phyloP scores from a whole-genome alignment of 2,113 vertebrate species.

The Nesospiza acunhae region DNA sequence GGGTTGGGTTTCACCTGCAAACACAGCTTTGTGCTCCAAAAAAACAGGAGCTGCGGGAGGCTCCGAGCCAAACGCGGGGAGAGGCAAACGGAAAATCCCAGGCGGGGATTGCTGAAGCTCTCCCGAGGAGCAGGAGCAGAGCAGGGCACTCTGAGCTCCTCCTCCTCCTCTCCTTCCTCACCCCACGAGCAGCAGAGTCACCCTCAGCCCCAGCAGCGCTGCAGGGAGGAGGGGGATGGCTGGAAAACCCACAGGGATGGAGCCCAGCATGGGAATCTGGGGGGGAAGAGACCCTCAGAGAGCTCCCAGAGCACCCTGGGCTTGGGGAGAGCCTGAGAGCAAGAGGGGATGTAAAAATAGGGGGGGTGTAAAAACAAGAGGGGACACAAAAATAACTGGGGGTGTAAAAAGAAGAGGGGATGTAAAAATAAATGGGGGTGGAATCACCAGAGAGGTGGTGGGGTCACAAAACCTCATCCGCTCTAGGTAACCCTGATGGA shows the following conservation, averaged over 20 bases:
- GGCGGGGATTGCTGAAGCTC: background rate
- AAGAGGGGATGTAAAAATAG: background rate
- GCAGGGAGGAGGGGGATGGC: background rate
- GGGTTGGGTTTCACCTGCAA: constrained; percentile 40
- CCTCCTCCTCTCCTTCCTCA: background rate
- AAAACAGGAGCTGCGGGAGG: background rate
- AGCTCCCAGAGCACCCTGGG: background rate
- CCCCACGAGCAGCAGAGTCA: background rate
- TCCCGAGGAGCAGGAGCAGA: rapidly evolving
- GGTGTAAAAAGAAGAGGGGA: background rate
- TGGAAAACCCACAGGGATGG: background rate
- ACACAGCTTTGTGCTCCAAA: background rate
- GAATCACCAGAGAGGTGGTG: background rate
- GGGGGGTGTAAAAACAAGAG: background rate
- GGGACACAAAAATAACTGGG: background rate
- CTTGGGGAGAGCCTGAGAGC: background rate
- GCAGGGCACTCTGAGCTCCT: background rate
- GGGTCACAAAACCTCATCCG: background rate
- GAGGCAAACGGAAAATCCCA: background rate
- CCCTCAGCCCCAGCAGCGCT: background rate
- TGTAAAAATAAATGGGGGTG: background rate
- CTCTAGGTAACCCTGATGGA: background rate
- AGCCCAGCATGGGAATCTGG: background rate
- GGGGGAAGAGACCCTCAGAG: background rate
- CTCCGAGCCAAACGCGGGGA: background rate